Base-by-base conservation (phyloP, 2,888 invertebrate species). In the Lepeophtheirus nordmannii region DNA sequence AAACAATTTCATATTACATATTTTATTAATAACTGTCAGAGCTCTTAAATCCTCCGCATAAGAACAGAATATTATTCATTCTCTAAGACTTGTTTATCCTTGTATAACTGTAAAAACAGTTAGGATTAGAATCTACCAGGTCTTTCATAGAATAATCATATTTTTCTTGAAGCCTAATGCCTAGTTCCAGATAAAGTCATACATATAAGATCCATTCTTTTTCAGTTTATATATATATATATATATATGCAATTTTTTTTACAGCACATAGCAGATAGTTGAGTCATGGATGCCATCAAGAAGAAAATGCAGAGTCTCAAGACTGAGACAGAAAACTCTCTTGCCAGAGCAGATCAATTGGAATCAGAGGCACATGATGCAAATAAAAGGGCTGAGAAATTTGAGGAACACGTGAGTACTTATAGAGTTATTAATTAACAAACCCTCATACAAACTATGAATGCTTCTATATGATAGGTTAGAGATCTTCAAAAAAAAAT, bases 211-310 rank as follows among this genome's bases (percentile, higher is more conserved):
- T 46, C 2, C 53, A n/a, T 46, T 46, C 1, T 14, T 46, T 46
- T 5, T 8, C 8, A 17, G 53, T 46, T 5, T 14, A 17, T n/a
- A n/a, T 46, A 46, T 8, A n/a, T 46, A 46, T n/a, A 8, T 5
- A 46, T 14, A n/a, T 46, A 46, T 46, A 46, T 46, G 5, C 14
- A 3, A 46, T 46, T 17, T 17, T 17, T 8, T 46, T 17, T 17
- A n/a, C 53, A 2, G 2, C 17, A 17, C 7, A 5, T 30, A 30
- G 30, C 30, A 30, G 7, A 30, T 7, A 30, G 30, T 30, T 30
- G 30, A 30, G 17, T 46, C 53, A 99, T 98, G 98, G 98, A 99
- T 87, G 96, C 97, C 83, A 98, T 98, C 85, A 98, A 99, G 85
- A 98, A 98, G 92, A 98, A 98, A 85, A 98, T 98, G 98, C 94